These are phyloP conservation scores for Acanthopagrus latus DNA, from an alignment of 2,797 vertebrate species.

Conservation along the genomic window DNA sequence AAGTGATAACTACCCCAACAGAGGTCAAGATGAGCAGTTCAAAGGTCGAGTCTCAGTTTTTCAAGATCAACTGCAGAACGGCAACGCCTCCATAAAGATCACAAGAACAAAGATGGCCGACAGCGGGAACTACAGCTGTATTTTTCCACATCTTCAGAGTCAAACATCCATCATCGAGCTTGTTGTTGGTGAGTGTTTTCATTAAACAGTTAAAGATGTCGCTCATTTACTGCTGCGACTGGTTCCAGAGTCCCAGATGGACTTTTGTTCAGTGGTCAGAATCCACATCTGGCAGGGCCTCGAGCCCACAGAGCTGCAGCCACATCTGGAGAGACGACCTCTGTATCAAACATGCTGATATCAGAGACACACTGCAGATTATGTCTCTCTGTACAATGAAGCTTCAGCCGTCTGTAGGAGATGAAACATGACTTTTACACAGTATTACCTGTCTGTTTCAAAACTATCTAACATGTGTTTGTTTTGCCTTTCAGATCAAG, in stretches of 20 bases:
- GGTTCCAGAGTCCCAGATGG: too few relatives aligned
- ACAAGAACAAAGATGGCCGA: background rate
- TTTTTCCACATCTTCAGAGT: accelerated
- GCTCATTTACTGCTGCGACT: background rate
- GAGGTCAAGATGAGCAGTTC: conserved; percentile 15
- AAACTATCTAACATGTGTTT: background rate
- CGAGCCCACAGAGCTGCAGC: too few relatives aligned
- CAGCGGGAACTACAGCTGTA: conserved; percentile 1
- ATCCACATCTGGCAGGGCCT: too few relatives aligned
- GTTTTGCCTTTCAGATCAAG: background rate
- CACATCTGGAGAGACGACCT: too few relatives aligned
- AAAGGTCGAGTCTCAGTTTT: conserved; percentile 14
- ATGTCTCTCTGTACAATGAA: too few relatives aligned
- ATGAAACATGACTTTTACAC: background rate
- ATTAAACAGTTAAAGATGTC: background rate
- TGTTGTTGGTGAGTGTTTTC: background rate
- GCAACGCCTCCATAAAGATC: conserved; percentile 24
- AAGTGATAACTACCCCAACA: accelerated
- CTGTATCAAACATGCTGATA: too few relatives aligned
- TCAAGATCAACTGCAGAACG: background rate
- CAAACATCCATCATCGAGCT: background rate
- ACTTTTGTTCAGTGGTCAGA: too few relatives aligned
- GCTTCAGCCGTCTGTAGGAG: too few relatives aligned
- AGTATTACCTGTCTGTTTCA: background rate
- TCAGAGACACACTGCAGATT: too few relatives aligned